A percentile compares a stretch with the other conserved stretches of the same genome.
Conservation (phyloP, 2,797 vertebrate genomes). For the Xenops minutus region DNA sequence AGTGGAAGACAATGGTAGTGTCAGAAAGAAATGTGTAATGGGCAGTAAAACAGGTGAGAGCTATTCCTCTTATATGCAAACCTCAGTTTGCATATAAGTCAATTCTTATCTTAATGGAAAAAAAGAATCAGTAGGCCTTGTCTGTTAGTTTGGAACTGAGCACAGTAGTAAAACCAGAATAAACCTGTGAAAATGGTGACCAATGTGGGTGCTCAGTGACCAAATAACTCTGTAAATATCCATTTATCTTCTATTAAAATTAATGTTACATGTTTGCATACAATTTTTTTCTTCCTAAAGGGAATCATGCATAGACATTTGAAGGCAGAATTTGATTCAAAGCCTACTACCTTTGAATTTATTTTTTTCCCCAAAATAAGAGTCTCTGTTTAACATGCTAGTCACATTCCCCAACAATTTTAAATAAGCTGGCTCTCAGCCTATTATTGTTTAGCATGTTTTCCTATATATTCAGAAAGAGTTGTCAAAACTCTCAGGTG, state of each 20-base stretch:
- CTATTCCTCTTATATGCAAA: background rate
- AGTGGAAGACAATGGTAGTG: background rate
- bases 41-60: background rate
- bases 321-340: conserved; percentile 4
- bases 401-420: background rate
- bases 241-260: background rate
- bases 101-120: background rate
- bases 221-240: background rate
- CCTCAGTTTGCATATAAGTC: background rate
- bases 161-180: background rate
- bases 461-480: background rate
- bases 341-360: background rate
- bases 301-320: background rate
- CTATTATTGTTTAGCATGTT: background rate
- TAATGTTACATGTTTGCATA: background rate
- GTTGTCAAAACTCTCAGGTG: conserved; percentile 35
- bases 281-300: background rate
- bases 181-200: background rate
- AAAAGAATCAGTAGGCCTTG: background rate
- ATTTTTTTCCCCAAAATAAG: background rate
- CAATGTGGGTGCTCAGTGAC: background rate
- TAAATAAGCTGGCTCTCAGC: conserved; percentile 7
- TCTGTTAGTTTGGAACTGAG: background rate
- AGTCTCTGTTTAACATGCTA: conserved; percentile 5
- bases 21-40: background rate